These are phyloP conservation scores for Agapostemon virescens DNA, from an alignment of 2,888 invertebrate species.

Conservation along the genomic window DNA sequence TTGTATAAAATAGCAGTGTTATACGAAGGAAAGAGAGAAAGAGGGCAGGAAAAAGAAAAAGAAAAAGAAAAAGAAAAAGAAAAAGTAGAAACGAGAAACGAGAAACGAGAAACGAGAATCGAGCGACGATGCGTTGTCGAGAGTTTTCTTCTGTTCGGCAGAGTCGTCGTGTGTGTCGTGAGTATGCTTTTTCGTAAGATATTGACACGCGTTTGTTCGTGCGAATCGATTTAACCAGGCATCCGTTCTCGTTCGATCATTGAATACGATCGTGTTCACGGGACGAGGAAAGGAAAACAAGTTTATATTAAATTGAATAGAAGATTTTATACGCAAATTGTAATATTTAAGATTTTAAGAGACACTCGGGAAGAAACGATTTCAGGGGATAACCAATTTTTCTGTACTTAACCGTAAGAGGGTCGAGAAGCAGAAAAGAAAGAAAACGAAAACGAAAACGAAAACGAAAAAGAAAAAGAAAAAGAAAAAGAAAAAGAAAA, in stretches of 20 bases:
- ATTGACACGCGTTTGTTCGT: slow-evolving; percentile 42
- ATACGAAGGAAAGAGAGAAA: slow-evolving; percentile 66
- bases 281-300: slow-evolving; percentile 29
- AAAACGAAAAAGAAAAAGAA: too few relatives aligned
- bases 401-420: slow-evolving; percentile 23
- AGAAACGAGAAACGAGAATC: not conserved
- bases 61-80: not conserved
- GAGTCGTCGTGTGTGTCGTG: slow-evolving; percentile 49
- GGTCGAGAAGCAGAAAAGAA: not conserved
- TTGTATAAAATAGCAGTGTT: slow-evolving; percentile 76
- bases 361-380: slow-evolving; percentile 20
- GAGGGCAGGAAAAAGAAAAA: not conserved
- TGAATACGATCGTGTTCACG: slow-evolving; percentile 56
- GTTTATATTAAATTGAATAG: slow-evolving; percentile 64
- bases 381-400: slow-evolving; percentile 12
- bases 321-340: slow-evolving; percentile 66
- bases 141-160: not conserved
- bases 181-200: slow-evolving; percentile 52
- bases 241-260: slow-evolving; percentile 41
- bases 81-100: not conserved
- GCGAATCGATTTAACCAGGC: slow-evolving; percentile 8
- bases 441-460: too few relatives aligned
- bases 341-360: slow-evolving; percentile 59
- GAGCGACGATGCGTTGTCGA: not conserved
- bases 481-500: too few relatives aligned